Evolutionary conservation across 1,140 invertebrate genomes (phyloP), one percentile per base, ranked within the genome.

Genomic region (Ceratina calcarata): DNA sequence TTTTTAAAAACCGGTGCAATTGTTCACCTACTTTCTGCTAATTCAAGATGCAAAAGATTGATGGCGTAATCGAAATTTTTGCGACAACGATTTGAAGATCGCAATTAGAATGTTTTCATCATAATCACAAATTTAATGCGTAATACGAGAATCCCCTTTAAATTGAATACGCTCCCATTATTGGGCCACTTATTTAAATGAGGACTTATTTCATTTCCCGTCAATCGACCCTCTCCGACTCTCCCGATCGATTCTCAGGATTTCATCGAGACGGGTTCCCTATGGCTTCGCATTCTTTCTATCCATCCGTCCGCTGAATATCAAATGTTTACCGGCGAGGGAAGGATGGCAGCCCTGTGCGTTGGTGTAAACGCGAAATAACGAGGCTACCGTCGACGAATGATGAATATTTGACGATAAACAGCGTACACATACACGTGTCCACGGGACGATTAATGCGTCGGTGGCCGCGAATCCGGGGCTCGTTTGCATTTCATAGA

Each of bases 401-500:
- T 24, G 67, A 1, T 60, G 58, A 64, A 72, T 72, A 78, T 78
- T 78, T 64, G 16, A 78, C 37, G 55, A 37, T 62, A 55, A 78
- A 45, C 20, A 65, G 60, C 12, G 20, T 3, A 6, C 7, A 62
- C 27, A 16, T 62, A 62, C 27, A 45, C 27, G 3, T 8, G 49
- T 67, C 53, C 20, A 10, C n/a, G 32, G 22, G 20, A 10, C 53
- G 75, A 51, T 77, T 70, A 62, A 77, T 69, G n/a, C 67, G 20
- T 32, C 55, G 22, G 22, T n/a, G 24, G 49, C 45, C 22, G 20
- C 12, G 49, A 22, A 69, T 53, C 49, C 55, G 10, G 58, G 3
- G 27, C 60, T 72, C 49, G 60, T 78, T 78, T 78, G 51, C 68
- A 72, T 72, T 78, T 72, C 69, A 72, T 58, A 72, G 18, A 27